Evolutionary conservation across 2,113 vertebrate species (phyloP).

Genomic region (Amphilophus citrinellus): DNA sequence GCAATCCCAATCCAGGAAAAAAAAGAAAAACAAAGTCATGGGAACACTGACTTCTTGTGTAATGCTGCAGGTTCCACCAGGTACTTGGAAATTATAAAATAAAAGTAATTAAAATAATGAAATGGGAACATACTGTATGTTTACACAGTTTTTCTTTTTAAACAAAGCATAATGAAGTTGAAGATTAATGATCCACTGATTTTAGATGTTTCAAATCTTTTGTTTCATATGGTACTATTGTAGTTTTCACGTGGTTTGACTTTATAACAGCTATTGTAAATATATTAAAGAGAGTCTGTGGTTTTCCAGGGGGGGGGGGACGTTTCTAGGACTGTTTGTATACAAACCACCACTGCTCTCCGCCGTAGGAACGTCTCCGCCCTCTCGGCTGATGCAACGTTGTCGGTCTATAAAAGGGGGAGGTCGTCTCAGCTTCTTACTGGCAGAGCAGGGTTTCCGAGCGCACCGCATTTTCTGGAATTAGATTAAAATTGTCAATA

Average conservation of each 20-base stretch:
- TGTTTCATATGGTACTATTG: neutral
- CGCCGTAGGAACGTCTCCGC: constrained; percentile 31
- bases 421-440: constrained; percentile 31
- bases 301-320: neutral
- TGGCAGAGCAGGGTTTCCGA: constrained; percentile 33
- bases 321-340: constrained; percentile 71
- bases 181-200: neutral
- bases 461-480: constrained; percentile 13
- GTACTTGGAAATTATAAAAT: neutral
- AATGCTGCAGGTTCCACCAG: too few relatives aligned
- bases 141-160: neutral
- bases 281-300: neutral
- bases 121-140: neutral
- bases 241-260: neutral
- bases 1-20: neutral
- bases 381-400: constrained; percentile 80
- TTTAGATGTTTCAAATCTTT: too few relatives aligned
- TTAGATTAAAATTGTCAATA: neutral
- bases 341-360: constrained; percentile 54
- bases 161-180: neutral
- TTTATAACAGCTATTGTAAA: neutral
- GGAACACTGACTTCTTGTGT: neutral
- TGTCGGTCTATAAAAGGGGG: constrained; percentile 67
- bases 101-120: neutral
- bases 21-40: neutral